These are phyloP conservation scores for Acanthurus lineatus DNA, from an alignment of 2,797 vertebrate genomes.

Conservation along the genomic window DNA sequence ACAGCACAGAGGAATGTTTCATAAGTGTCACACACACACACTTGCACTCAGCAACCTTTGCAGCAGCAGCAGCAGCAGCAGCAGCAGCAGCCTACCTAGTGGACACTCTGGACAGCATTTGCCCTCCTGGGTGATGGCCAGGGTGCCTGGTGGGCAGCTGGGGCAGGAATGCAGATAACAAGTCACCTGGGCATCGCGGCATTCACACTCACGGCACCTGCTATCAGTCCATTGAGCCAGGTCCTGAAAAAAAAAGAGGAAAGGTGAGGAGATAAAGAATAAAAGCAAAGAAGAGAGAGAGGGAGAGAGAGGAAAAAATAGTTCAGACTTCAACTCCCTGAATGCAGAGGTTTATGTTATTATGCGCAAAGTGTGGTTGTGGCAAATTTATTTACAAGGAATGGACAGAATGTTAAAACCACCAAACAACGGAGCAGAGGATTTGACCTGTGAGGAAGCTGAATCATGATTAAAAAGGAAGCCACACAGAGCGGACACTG, in stretches of 20 bases:
- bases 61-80: background rate
- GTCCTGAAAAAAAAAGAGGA: conserved; percentile 60
- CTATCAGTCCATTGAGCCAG: conserved; percentile 86
- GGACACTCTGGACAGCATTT: conserved; percentile 90
- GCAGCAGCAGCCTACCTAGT: conserved; percentile 82
- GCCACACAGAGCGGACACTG: background rate
- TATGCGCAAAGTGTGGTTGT: background rate
- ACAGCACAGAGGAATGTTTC: background rate
- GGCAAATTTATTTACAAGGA: background rate
- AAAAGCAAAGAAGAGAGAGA: background rate
- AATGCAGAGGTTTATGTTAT: background rate
- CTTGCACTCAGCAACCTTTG: background rate
- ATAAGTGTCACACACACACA: background rate
- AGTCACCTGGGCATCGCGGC: conserved; percentile 81
- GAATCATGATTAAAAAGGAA: conserved; percentile 22
- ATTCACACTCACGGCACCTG: conserved; percentile 89
- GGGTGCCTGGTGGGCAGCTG: conserved; percentile 85
- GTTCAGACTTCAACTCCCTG: background rate
- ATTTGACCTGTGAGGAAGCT: conserved; percentile 7
- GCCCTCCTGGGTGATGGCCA: conserved; percentile 75
- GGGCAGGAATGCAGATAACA: conserved; percentile 91
- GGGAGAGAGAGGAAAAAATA: background rate
- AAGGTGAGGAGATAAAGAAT: background rate
- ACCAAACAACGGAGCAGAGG: background rate
- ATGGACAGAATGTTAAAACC: conserved; percentile 4